Conservation (phyloP, 2,113 vertebrate species). For the Nothocercus julius region DNA sequence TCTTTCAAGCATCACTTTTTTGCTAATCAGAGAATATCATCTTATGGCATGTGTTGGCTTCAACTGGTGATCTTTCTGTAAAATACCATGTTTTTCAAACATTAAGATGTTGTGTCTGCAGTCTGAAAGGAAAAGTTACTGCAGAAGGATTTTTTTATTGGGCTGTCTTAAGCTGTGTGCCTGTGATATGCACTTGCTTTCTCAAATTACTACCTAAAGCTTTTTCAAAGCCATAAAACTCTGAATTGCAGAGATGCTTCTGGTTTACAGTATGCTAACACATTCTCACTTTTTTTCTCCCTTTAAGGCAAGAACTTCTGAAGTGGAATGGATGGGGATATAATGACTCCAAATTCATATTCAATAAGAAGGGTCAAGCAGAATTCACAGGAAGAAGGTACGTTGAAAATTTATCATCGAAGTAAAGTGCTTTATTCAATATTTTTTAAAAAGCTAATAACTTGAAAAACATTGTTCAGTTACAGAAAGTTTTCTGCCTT, state of each 20-base stretch:
- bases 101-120: background rate
- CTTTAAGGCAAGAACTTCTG: slow-evolving; percentile 92
- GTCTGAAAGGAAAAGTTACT: background rate
- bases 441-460: background rate
- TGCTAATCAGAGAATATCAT: background rate
- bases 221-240: background rate
- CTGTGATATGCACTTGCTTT: background rate
- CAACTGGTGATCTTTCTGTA: background rate
- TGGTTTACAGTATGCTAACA: background rate
- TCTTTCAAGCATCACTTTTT: background rate
- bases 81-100: background rate
- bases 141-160: background rate
- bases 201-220: background rate
- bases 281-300: background rate
- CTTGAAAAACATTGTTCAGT: background rate
- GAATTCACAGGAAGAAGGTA: slow-evolving; percentile 98
- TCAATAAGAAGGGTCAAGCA: slow-evolving; percentile 96
- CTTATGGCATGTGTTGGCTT: background rate
- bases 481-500: background rate
- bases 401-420: background rate
- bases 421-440: background rate
- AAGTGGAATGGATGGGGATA: slow-evolving; percentile 99
- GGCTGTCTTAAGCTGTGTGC: background rate
- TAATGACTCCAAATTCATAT: slow-evolving; percentile 92
- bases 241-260: background rate